Evolutionary conservation across 2,113 vertebrate genomes (phyloP).

Genomic region (Callionymus lyra): DNA sequence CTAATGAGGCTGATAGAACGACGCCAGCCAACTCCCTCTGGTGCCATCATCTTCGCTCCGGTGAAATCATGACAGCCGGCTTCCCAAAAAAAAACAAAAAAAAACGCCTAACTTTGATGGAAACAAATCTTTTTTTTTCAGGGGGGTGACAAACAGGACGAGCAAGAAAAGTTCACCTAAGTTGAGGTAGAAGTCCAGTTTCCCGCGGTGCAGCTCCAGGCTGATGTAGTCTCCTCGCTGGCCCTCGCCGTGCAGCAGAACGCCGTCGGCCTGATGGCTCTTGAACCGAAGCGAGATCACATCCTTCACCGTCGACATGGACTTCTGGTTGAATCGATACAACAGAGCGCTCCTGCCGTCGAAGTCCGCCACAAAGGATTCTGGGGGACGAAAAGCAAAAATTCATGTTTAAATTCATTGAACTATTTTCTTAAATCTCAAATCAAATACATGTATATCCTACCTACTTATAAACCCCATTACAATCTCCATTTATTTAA

Average conservation of each 20-base stretch:
- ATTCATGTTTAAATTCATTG: background rate
- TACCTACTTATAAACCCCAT: too few relatives aligned
- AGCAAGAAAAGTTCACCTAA: slow-evolving; percentile 66
- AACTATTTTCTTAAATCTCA: too few relatives aligned
- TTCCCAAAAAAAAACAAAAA: too few relatives aligned
- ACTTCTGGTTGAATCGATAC: slow-evolving; percentile 98
- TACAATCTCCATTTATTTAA: too few relatives aligned
- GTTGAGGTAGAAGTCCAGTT: slow-evolving; percentile 81
- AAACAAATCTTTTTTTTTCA: background rate
- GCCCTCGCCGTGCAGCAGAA: slow-evolving; percentile 91
- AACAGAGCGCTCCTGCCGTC: slow-evolving; percentile 90
- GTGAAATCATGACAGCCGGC: too few relatives aligned
- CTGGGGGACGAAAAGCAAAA: slow-evolving; percentile 45
- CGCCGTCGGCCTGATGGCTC: slow-evolving; percentile 87
- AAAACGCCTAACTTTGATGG: too few relatives aligned
- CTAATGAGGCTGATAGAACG: too few relatives aligned
- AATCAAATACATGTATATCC: too few relatives aligned
- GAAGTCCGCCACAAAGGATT: slow-evolving; percentile 89
- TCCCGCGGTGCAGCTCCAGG: slow-evolving; percentile 85
- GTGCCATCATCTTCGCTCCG: too few relatives aligned
- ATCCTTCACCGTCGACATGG: slow-evolving; percentile 95
- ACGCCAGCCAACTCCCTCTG: too few relatives aligned
- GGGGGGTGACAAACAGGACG: background rate
- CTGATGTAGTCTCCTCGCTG: slow-evolving; percentile 91
- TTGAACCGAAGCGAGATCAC: slow-evolving; percentile 94